Evolutionary conservation across 2,113 vertebrate species (phyloP).

Genomic region (Axis porcinus): DNA sequence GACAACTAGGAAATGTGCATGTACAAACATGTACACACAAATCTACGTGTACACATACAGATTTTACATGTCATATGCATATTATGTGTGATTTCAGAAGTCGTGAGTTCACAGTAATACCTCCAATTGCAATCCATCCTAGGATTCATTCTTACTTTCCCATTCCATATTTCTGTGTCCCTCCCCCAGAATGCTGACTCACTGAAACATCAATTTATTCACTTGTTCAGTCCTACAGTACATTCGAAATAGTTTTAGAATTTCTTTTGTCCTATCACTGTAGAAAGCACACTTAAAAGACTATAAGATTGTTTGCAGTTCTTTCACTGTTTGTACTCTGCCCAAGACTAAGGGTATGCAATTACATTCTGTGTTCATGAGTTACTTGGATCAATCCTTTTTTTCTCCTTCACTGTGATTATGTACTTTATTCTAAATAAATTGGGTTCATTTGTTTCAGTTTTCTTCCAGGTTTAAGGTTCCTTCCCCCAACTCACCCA

Average conservation of each 20-base stretch:
- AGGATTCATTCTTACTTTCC: neutral
- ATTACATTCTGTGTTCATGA: neutral
- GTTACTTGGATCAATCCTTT: neutral
- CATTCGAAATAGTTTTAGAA: neutral
- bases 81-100: neutral
- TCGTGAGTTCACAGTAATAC: neutral
- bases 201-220: neutral
- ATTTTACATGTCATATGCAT: neutral
- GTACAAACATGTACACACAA: neutral
- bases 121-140: neutral
- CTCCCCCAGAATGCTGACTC: neutral
- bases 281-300: neutral
- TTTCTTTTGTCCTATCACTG: neutral
- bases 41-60: too few species aligned
- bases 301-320: neutral
- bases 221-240: neutral
- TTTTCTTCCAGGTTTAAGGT: neutral
- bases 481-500: neutral
- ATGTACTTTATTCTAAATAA: slow-evolving; percentile 7
- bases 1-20: neutral
- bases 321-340: neutral
- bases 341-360: neutral
- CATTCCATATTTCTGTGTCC: neutral
- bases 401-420: neutral
- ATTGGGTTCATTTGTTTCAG: neutral